Evolutionary conservation across 2,888 invertebrate species (phyloP).

Genomic region (Ochropleura leucogaster): DNA sequence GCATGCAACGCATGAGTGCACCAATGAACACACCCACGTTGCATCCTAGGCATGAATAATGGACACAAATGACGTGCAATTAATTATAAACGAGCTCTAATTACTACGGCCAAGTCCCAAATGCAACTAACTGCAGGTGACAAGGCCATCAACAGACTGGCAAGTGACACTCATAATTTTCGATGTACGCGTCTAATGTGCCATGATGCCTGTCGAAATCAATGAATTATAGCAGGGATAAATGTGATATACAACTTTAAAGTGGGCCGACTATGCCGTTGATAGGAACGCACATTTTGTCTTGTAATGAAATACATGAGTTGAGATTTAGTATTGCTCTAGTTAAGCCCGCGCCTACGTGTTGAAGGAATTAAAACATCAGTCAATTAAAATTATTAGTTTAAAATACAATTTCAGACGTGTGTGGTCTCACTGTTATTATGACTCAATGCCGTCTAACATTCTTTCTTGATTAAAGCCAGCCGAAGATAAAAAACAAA

Average conservation of each 20-base stretch:
- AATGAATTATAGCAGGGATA: constrained; percentile 50
- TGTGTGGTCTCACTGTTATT: constrained; percentile 27
- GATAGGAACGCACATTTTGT: constrained; percentile 24
- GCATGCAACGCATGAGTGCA: constrained; percentile 48
- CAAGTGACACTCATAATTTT: constrained; percentile 68
- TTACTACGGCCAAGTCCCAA: constrained; percentile 70
- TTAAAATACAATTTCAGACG: constrained; percentile 16
- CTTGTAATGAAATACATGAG: constrained; percentile 18
- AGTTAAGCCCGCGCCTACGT: constrained; percentile 1
- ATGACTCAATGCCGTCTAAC: constrained; percentile 19
- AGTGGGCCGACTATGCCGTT: constrained; percentile 38
- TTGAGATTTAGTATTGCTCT: constrained; percentile 24
- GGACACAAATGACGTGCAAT: constrained; percentile 64
- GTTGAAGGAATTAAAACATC: constrained; percentile 22
- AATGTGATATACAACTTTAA: constrained; percentile 34
- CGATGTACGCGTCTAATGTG: constrained; percentile 52
- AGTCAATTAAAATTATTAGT: not conserved
- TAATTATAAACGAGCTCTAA: constrained; percentile 71
- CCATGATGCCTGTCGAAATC: constrained; percentile 41
- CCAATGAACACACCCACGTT: constrained; percentile 49
- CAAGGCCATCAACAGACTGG: constrained; percentile 69
- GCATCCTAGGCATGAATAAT: constrained; percentile 60
- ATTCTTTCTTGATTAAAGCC: constrained; percentile 51
- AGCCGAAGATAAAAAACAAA: constrained; percentile 32
- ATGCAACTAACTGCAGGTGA: constrained; percentile 70